Evolutionary conservation across 2,888 invertebrate genomes (phyloP), one percentile per base, ranked within the genome.

Genomic region (Lasiommata megera): DNA sequence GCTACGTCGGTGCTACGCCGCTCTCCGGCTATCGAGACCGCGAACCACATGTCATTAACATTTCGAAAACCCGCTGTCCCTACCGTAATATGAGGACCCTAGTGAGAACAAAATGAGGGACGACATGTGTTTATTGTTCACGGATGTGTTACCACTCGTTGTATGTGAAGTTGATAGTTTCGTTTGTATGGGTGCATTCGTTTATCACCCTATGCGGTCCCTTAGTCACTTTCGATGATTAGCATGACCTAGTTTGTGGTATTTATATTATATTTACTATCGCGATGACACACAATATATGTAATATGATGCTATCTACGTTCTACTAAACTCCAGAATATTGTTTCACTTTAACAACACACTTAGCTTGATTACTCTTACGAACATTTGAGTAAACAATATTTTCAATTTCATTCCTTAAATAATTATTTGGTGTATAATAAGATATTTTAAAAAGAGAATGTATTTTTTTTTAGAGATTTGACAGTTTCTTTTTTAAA

Each of bases 171-270:
- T 70, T 72, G 70, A 64, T 64, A 57, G 65, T 76, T 75, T 63
- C 67, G 72, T 80, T 84, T 83, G 56, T 84, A 84, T 81, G 86
- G 84, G 81, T 86, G 86, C 86, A 80, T 70, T 74, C 74, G 82
- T 77, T 79, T 76, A 74, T 74, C 74, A 77, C 69, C 73, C 76
- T 71, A 69, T 72, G 76, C 73, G 74, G 76, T 77, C 76, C 77
- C 76, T 80, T 77, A 79, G 79, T 79, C 73, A 79, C 79, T 82
- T 84, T 76, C 69, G 66, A 78, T 79, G 74, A 82, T 82, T 77
- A 80, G 67, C 77, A 74, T 69, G 73, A 73, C 71, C 72, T 67
- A 69, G 70, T 72, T 77, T 68, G 70, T 72, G 71, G 43, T 56
- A 54, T 37, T 56, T 51, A 56, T 40, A 51, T 41, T 36, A 40